A percentile compares a stretch with the other conserved stretches of the same genome.
Conservation (phyloP, 2,888 invertebrate genomes). For the Idaea dimidiata region DNA sequence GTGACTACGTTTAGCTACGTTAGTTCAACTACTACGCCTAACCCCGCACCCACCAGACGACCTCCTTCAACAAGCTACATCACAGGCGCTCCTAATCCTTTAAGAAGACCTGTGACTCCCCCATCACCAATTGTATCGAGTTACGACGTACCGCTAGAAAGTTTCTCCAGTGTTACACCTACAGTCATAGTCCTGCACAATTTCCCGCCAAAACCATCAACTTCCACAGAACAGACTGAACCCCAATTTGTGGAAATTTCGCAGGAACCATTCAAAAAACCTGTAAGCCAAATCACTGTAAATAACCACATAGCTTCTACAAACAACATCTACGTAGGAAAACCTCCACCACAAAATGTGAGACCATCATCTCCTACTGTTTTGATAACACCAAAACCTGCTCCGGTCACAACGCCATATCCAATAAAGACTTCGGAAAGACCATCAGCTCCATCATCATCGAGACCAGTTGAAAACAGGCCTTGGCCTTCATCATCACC, state of each 20-base stretch:
- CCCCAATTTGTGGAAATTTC: constrained; percentile 73
- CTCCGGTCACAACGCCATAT: constrained; percentile 62
- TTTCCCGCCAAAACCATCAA: constrained; percentile 52
- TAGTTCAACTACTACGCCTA: constrained; percentile 58
- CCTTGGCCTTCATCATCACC: constrained; percentile 27
- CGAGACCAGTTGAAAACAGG: constrained; percentile 40
- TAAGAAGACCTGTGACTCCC: constrained; percentile 70
- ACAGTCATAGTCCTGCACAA: constrained; percentile 69
- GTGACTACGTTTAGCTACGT: constrained; percentile 67
- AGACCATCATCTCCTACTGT: constrained; percentile 82
- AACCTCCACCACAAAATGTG: constrained; percentile 62
- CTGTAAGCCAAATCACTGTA: constrained; percentile 77
- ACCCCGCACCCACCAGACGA: constrained; percentile 54
- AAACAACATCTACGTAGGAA: constrained; percentile 71
- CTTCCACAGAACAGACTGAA: constrained; percentile 43
- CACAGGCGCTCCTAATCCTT: constrained; percentile 63
- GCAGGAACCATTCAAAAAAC: constrained; percentile 76
- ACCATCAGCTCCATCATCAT: constrained; percentile 30
- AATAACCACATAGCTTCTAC: constrained; percentile 83
- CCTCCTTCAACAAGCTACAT: constrained; percentile 74
- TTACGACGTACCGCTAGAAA: constrained; percentile 59
- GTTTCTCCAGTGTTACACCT: constrained; percentile 73
- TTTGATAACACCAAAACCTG: constrained; percentile 86
- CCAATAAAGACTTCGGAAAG: constrained; percentile 49
- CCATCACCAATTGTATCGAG: constrained; percentile 42